Evolutionary conservation across 2,797 vertebrate species (phyloP).

Genomic region (Callimico goeldii): DNA sequence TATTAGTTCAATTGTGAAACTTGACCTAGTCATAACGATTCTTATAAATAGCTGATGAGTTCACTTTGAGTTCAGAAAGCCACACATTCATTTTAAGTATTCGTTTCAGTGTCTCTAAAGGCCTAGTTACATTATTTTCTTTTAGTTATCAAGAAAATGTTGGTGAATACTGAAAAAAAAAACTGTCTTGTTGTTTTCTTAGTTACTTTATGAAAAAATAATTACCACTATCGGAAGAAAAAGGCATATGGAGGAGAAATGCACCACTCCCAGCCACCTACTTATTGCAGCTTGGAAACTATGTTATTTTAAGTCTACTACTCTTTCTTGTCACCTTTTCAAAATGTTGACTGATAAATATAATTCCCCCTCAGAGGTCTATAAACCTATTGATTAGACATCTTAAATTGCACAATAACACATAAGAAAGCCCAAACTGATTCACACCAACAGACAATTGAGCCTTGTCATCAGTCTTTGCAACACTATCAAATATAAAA

Average conservation of each 20-base stretch:
- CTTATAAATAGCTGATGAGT: conserved; percentile 38
- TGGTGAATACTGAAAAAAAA: neutral
- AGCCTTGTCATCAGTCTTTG: neutral
- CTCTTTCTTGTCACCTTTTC: conserved; percentile 9
- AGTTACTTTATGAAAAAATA: neutral
- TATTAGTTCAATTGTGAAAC: conserved; percentile 45
- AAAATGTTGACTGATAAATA: conserved; percentile 53
- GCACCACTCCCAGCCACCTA: neutral
- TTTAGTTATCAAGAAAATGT: neutral
- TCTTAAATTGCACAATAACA: conserved; percentile 30
- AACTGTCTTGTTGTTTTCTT: neutral
- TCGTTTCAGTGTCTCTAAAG: conserved; percentile 42
- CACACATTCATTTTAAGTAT: conserved; percentile 36
- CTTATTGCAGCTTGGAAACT: conserved; percentile 18
- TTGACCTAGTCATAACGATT: conserved; percentile 45
- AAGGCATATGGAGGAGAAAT: neutral
- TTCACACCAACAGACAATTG: neutral
- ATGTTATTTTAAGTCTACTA: conserved; percentile 56
- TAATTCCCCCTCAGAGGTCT: conserved; percentile 48
- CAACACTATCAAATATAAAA: neutral
- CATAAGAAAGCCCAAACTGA: neutral
- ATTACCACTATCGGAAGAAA: conserved; percentile 2
- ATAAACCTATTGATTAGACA: conserved; percentile 49
- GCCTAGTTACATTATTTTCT: neutral
- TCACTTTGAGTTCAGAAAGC: conserved; percentile 53